Percentiles rank a stretch among this genome's conserved stretches.
Conservation (phyloP, 2,888 invertebrate species). For the Pegoplata infirma region DNA sequence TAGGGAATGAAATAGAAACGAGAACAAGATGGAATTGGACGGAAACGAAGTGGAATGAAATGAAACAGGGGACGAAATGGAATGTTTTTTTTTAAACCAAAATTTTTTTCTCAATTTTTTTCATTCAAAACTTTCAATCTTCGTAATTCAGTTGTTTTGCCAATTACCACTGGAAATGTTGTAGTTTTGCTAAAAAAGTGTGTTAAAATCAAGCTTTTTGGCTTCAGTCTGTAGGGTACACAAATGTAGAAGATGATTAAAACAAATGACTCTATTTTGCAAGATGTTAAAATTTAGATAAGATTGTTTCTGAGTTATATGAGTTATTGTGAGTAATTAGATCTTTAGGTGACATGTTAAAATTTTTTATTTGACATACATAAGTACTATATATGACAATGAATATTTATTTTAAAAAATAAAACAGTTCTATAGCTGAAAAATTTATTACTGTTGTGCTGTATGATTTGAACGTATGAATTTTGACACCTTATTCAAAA, state of each 20-base stretch:
- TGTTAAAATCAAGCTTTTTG: too few relatives aligned
- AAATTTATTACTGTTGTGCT: background rate
- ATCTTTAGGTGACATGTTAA: conserved; percentile 5
- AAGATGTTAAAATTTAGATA: conserved; percentile 33
- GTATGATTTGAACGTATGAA: conserved; percentile 12
- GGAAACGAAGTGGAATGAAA: too few relatives aligned
- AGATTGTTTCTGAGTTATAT: conserved; percentile 20
- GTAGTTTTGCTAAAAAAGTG: too few relatives aligned
- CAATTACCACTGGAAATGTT: too few relatives aligned
- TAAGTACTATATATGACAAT: background rate
- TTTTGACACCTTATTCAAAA: conserved; percentile 38
- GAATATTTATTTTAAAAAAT: background rate
- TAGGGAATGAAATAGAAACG: too few relatives aligned
- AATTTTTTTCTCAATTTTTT: too few relatives aligned
- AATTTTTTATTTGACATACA: background rate
- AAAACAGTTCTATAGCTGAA: background rate
- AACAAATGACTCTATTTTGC: conserved; percentile 7
- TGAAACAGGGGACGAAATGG: too few relatives aligned
- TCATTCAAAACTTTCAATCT: too few relatives aligned
- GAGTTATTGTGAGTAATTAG: background rate
- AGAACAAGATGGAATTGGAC: too few relatives aligned
- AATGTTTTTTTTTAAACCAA: too few relatives aligned
- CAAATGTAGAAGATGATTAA: background rate
- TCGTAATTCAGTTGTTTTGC: too few relatives aligned
- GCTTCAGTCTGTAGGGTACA: too few relatives aligned